A percentile compares a stretch with the other conserved stretches of the same genome.
phyloP scores from a whole-genome alignment of 2,113 vertebrate species.

The Colius striatus region DNA sequence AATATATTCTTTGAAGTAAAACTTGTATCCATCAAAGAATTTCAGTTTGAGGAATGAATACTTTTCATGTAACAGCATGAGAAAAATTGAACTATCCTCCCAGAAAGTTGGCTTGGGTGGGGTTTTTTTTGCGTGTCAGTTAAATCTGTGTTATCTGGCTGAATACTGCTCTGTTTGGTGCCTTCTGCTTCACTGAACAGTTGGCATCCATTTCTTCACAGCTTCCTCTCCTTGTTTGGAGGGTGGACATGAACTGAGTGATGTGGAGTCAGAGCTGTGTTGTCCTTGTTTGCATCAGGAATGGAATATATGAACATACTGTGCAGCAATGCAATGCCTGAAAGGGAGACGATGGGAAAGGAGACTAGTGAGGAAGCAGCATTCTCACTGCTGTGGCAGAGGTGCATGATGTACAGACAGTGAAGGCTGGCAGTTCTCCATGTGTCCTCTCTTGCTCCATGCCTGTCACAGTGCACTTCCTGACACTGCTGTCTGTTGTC shows the following conservation, averaged over 20 bases:
- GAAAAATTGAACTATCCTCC: not conserved
- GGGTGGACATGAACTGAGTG: rapidly evolving
- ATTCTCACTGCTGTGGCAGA: not conserved
- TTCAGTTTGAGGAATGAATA: not conserved
- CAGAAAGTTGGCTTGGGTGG: too few relatives aligned
- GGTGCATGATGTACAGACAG: rapidly evolving
- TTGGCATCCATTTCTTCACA: not conserved
- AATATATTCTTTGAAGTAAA: not conserved
- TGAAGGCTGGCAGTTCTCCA: not conserved
- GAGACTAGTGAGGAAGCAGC: not conserved
- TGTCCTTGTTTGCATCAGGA: not conserved
- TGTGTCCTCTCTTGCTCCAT: not conserved
- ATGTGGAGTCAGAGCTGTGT: not conserved
- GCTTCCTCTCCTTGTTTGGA: rapidly evolving
- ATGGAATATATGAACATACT: not conserved
- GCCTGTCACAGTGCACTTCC: not conserved
- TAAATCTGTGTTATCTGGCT: not conserved
- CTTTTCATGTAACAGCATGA: not conserved
- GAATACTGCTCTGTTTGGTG: not conserved
- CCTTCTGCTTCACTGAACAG: not conserved
- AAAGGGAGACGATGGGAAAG: not conserved
- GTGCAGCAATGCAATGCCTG: not conserved
- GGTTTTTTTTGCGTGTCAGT: not conserved
- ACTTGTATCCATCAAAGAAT: not conserved
- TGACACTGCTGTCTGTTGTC: rapidly evolving